Evolutionary conservation across 2,888 invertebrate genomes (phyloP).

Genomic region (Cataglyphis albicans): DNA sequence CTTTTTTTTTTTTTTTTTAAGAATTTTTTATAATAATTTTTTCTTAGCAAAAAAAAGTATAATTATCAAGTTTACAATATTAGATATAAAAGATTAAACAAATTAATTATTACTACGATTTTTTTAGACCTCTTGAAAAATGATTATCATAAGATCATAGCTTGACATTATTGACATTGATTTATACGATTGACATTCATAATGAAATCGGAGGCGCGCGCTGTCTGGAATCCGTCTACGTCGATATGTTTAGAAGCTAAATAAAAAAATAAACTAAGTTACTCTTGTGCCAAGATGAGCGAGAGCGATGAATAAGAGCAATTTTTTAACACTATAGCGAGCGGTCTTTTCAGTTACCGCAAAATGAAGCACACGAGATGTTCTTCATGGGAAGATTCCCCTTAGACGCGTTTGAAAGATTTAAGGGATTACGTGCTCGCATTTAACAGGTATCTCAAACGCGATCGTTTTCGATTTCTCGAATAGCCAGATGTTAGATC

Average conservation of each 20-base stretch:
- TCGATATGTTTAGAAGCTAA: slow-evolving; percentile 56
- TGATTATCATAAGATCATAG: background rate
- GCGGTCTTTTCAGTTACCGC: slow-evolving; percentile 63
- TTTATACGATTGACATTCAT: background rate
- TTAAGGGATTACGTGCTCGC: background rate
- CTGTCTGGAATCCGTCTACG: slow-evolving; percentile 63
- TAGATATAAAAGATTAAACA: background rate
- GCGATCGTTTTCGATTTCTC: background rate
- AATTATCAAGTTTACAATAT: background rate
- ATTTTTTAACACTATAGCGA: slow-evolving; percentile 73
- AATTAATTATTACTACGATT: background rate
- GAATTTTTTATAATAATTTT: background rate
- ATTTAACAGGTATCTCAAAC: background rate
- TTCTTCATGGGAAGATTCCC: slow-evolving; percentile 24
- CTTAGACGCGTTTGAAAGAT: background rate
- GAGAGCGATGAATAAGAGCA: slow-evolving; percentile 53
- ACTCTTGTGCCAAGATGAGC: slow-evolving; percentile 77
- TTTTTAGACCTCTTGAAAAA: background rate
- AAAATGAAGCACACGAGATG: slow-evolving; percentile 53
- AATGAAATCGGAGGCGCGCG: slow-evolving; percentile 33
- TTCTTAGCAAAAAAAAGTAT: background rate
- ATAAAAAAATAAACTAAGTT: slow-evolving; percentile 60
- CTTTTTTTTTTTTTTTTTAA: no score
- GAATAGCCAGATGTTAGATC: background rate
- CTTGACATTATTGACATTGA: background rate